A percentile compares a stretch with the other conserved stretches of the same genome.
phyloP scores from a whole-genome alignment of 1,140 invertebrate species.

The Aphaenogaster rudis region DNA sequence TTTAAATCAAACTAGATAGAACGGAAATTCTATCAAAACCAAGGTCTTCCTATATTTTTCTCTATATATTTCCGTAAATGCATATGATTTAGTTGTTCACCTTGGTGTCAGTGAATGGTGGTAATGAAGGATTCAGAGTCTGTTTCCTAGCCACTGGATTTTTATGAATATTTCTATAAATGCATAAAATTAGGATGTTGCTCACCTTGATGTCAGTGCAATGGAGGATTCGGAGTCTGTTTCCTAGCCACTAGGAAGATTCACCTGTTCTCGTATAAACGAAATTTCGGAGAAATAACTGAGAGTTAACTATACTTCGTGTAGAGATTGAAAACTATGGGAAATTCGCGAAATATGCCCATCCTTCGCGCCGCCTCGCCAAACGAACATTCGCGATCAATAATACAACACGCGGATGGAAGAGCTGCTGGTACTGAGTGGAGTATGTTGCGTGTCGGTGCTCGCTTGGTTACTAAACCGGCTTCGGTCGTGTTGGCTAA shows the following conservation, averaged over 20 bases:
- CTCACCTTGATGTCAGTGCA: constrained; percentile 58
- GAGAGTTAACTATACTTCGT: constrained; percentile 79
- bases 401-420: constrained; percentile 16
- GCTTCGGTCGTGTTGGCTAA: not conserved
- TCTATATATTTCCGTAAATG: not conserved
- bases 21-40: not conserved
- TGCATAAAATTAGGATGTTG: not conserved
- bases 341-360: constrained; percentile 81
- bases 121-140: not conserved
- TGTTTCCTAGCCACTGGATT: not conserved
- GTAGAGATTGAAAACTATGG: constrained; percentile 82
- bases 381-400: constrained; percentile 21
- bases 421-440: not conserved
- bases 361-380: constrained; percentile 40
- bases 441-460: constrained; percentile 61
- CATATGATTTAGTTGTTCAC: constrained; percentile 16
- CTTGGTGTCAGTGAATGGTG: not conserved
- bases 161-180: not conserved
- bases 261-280: not conserved
- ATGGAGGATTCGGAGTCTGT: not conserved
- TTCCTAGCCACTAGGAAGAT: not conserved
- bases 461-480: constrained; percentile 7
- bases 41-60: not conserved
- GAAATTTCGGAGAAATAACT: not conserved
- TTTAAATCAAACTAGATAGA: not conserved